Base-by-base conservation (phyloP, 1,140 invertebrate genomes). In the Trichonephila clavata region DNA sequence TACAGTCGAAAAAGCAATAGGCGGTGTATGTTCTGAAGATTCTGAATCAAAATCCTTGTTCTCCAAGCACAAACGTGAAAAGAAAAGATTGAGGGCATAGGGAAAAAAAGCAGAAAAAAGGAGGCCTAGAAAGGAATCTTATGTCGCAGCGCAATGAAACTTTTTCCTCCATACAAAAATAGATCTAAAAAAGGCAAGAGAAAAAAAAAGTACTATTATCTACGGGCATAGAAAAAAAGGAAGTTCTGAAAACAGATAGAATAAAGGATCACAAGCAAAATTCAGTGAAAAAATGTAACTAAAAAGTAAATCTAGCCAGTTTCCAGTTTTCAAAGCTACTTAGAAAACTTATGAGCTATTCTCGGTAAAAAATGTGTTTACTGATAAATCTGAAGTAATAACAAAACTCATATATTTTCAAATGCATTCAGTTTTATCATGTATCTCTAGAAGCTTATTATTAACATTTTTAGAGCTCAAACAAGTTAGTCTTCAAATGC, bases 151-250 rank as follows among this genome's bases (percentile, higher is more conserved):
- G 83, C 92, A 87, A 93, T 87, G 84, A 87, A 93, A 93, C 84
- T 93, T 93, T 93, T 43, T 43, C 86, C 61, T 80, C 86, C 68
- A 80, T 63, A 92, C 80, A 92, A 92, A 90, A 92, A 92, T 68
- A 80, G 63, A 65, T 24, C 18, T 32, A 24, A 87, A 93, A 24
- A 93, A 80, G 50, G 20, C 20, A 57, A 65, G 4, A 21, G n/a
- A 63, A 50, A 61, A 80, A 39, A 93, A 93, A 93, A 93, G 81
- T 93, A 87, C 92, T 93, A 93, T 93, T 93, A 93, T 93, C 32
- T 93, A 60, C 50, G 32, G 43, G 80, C 20, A 80, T 21, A 60
- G 60, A 87, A 92, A 90, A 39, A 61, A 60, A 39, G 68, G 71
- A 50, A 50, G 60, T 86, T 86, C 91, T 57, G 27, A 80, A 93